Percentiles rank a stretch among this genome's conserved stretches.
phyloP scores from a whole-genome alignment of 1,140 invertebrate genomes.

The Hypsibius dujardini region DNA sequence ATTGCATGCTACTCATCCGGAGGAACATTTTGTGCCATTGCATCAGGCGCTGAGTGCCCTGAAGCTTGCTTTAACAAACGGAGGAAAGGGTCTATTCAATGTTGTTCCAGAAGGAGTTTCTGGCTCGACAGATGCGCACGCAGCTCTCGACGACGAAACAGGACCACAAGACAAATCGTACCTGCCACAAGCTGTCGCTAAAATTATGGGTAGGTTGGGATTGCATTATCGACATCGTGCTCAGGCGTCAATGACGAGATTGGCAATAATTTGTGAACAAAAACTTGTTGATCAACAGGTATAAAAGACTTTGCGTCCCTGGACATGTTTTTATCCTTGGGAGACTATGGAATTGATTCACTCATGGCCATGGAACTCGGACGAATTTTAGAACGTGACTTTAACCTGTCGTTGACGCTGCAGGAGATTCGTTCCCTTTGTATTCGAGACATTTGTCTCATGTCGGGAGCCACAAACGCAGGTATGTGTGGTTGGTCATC shows the following conservation, averaged over 20 bases:
- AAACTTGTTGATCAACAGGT: background rate
- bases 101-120: no score
- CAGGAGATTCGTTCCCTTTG: slow-evolving; percentile 68
- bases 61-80: no score
- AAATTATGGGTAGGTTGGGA: slow-evolving; percentile 5
- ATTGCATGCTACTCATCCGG: no score
- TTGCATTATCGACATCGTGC: background rate
- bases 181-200: slow-evolving; percentile 11
- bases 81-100: no score
- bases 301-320: slow-evolving; percentile 47
- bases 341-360: slow-evolving; percentile 88
- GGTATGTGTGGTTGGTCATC: no score
- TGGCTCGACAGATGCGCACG: no score
- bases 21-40: no score
- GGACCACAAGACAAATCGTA: slow-evolving; percentile 14
- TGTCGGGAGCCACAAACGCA: background rate
- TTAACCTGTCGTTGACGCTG: slow-evolving; percentile 66
- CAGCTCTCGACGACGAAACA: background rate
- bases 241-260: no score
- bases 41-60: no score
- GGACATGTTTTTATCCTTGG: slow-evolving; percentile 67
- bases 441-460: slow-evolving; percentile 34
- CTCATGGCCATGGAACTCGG: slow-evolving; percentile 96
- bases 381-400: slow-evolving; percentile 78
- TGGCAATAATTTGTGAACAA: no score